A percentile compares a stretch with the other conserved stretches of the same genome.
These are phyloP conservation scores for Parasteatoda lunata DNA, from an alignment of 2,888 invertebrate species.

Conservation along the genomic window DNA sequence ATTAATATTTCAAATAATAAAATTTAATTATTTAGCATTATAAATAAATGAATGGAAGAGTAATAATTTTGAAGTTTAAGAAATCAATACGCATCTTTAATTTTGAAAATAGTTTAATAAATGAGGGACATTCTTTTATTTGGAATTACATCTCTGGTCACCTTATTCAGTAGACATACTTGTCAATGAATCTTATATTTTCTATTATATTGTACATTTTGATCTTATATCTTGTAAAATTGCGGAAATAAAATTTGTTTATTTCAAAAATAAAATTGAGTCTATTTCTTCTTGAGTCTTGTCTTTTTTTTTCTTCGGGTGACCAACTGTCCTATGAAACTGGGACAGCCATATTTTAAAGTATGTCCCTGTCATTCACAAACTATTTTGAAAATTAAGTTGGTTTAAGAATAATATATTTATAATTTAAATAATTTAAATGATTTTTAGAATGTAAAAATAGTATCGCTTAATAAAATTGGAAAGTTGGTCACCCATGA, in stretches of 20 bases:
- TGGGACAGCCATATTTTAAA: constrained; percentile 1
- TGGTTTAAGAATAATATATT: background rate
- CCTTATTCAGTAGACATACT: constrained; percentile 28
- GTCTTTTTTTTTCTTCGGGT: constrained; percentile 33
- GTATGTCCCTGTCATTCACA: constrained; percentile 17
- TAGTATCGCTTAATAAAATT: background rate
- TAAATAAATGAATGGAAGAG: background rate
- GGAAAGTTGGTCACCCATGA: too few relatives aligned
- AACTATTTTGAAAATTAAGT: background rate
- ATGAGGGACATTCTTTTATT: constrained; percentile 36
- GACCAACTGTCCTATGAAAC: constrained; percentile 35
- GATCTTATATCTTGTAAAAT: constrained; percentile 3
- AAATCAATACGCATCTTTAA: background rate
- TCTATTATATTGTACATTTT: background rate
- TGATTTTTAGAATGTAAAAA: background rate
- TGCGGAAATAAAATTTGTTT: constrained; percentile 20
- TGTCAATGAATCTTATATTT: background rate
- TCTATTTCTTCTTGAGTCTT: constrained; percentile 20
- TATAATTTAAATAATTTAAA: background rate
- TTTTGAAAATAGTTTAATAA: background rate
- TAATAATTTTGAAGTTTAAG: background rate
- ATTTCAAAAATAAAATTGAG: constrained; percentile 11
- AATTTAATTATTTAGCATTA: background rate
- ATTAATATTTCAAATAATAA: background rate
- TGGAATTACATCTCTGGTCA: constrained; percentile 45